Percentiles rank a stretch among this genome's conserved stretches.
These are phyloP conservation scores for Tangara arthus DNA, from an alignment of 2,797 vertebrate genomes.

Conservation along the genomic window DNA sequence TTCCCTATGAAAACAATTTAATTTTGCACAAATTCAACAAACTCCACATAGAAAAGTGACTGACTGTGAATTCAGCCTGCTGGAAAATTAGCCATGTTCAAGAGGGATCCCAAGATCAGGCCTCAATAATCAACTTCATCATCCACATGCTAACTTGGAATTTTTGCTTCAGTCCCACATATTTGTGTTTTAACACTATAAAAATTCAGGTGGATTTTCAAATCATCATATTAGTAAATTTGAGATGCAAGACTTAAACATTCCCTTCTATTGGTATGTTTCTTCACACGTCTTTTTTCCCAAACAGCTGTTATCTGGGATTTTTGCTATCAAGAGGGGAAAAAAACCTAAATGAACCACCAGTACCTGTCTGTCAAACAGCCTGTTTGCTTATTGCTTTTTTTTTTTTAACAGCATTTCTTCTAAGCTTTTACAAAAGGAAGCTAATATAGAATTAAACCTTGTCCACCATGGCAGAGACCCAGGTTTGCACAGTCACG, in stretches of 20 bases:
- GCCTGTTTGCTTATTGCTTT: not conserved
- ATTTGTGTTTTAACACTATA: not conserved
- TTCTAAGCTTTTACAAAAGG: not conserved
- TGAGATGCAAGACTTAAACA: not conserved
- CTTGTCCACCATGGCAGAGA: too few relatives aligned
- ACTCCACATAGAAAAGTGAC: not conserved
- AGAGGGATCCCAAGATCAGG: not conserved
- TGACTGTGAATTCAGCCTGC: not conserved
- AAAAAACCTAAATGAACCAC: not conserved
- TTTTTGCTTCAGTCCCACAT: not conserved
- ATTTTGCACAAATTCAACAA: not conserved
- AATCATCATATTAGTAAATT: not conserved
- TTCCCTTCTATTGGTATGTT: not conserved
- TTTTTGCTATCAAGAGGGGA: not conserved
- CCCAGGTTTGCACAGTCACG: not conserved
- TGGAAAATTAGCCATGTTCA: not conserved
- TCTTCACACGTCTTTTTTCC: not conserved
- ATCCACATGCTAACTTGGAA: not conserved
- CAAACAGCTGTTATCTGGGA: not conserved
- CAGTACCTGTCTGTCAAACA: not conserved
- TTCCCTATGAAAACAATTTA: conserved; percentile 79
- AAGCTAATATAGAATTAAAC: not conserved
- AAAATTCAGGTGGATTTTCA: not conserved
- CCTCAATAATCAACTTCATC: not conserved
- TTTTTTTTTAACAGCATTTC: not conserved